These are phyloP conservation scores for Diabrotica balteata DNA, from an alignment of 2,888 invertebrate species.

Conservation along the genomic window DNA sequence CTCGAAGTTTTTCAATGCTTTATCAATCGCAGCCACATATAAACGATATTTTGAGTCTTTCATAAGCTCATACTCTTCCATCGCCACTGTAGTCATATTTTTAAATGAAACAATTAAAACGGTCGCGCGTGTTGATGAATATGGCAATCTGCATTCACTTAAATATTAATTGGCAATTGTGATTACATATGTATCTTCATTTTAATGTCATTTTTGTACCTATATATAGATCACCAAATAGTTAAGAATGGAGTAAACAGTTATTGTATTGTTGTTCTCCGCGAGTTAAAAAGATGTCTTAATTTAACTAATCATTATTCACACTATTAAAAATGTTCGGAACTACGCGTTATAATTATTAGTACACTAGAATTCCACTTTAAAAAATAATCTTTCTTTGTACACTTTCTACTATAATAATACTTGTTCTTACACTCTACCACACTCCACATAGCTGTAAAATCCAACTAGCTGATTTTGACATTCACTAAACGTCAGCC, in stretches of 20 bases:
- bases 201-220: slow-evolving; percentile 12
- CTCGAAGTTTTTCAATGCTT: slow-evolving; percentile 88
- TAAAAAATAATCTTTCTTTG: slow-evolving; percentile 9
- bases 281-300: not conserved
- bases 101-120: not conserved
- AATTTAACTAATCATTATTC: not conserved
- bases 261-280: not conserved
- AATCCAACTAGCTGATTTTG: not conserved
- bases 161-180: slow-evolving; percentile 5
- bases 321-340: not conserved
- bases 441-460: slow-evolving; percentile 17
- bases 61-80: slow-evolving; percentile 82
- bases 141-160: slow-evolving; percentile 10
- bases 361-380: not conserved
- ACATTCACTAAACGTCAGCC: slow-evolving; percentile 9
- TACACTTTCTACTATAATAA: slow-evolving; percentile 5
- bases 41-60: slow-evolving; percentile 83
- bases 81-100: slow-evolving; percentile 61
- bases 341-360: slow-evolving; percentile 1
- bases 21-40: slow-evolving; percentile 83
- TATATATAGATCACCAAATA: slow-evolving; percentile 32
- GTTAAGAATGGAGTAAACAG: not conserved
- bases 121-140: slow-evolving; percentile 4
- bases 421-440: slow-evolving; percentile 9
- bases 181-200: slow-evolving; percentile 15